Percentiles rank a stretch among this genome's conserved stretches.
These are phyloP conservation scores for human DNA, from an alignment of 2,113 vertebrate species.

Conservation along the genomic window GRCh38 chrX:142570001-142570500, in stretches of 20 bases:
- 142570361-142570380: background rate
- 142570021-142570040: background rate
- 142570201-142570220: background rate
- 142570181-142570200: background rate
- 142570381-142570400: background rate
- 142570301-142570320: background rate
- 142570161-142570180: background rate
- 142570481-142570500: background rate
- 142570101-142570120: background rate
- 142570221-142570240: background rate
- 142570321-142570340: background rate
- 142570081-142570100: background rate
- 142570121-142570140: background rate
- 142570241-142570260: background rate
- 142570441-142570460: background rate
- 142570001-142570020: background rate
- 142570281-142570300: background rate
- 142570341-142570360: background rate
- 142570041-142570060: background rate
- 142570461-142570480: background rate
- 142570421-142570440: background rate
- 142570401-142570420: background rate
- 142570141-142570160: background rate
- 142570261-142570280: background rate
- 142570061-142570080: constrained; percentile 8